phyloP scores from a whole-genome alignment of 1,140 invertebrate species.

The Callitettix versicolor region DNA sequence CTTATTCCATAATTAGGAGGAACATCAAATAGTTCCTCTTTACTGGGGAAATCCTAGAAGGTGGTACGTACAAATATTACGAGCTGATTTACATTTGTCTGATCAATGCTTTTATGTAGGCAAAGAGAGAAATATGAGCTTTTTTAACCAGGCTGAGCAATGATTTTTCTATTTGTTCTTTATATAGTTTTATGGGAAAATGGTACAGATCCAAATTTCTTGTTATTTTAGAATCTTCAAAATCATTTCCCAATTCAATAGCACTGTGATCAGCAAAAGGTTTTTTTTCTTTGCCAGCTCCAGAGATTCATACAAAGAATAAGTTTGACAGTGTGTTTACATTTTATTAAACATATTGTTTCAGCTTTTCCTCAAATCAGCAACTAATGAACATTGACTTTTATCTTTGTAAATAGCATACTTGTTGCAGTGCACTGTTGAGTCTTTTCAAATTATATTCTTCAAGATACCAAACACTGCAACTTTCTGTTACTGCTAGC shows the following conservation, averaged over 20 bases:
- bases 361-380: too few species aligned
- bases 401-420: slow-evolving; percentile 1
- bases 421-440: slow-evolving; percentile 13
- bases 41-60: slow-evolving; percentile 21
- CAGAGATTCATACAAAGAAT: too few species aligned
- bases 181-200: slow-evolving; percentile 11
- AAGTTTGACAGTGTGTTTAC: too few species aligned
- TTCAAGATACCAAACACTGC: slow-evolving; percentile 13
- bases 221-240: slow-evolving; percentile 13
- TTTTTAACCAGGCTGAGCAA: slow-evolving; percentile 19
- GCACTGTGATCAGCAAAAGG: background rate
- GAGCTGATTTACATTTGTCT: slow-evolving; percentile 22
- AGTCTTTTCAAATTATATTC: slow-evolving; percentile 16
- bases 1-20: slow-evolving; percentile 20
- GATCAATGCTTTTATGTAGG: slow-evolving; percentile 24
- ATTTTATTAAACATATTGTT: too few species aligned
- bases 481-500: slow-evolving; percentile 10
- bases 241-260: slow-evolving; percentile 3
- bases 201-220: slow-evolving; percentile 10
- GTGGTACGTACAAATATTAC: slow-evolving; percentile 23
- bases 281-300: too few species aligned
- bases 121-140: slow-evolving; percentile 20
- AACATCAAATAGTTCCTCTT: slow-evolving; percentile 22
- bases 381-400: too few species aligned
- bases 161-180: slow-evolving; percentile 19